Base-by-base conservation (phyloP, 2,888 invertebrate genomes). In the Charanyca ferruginea region DNA sequence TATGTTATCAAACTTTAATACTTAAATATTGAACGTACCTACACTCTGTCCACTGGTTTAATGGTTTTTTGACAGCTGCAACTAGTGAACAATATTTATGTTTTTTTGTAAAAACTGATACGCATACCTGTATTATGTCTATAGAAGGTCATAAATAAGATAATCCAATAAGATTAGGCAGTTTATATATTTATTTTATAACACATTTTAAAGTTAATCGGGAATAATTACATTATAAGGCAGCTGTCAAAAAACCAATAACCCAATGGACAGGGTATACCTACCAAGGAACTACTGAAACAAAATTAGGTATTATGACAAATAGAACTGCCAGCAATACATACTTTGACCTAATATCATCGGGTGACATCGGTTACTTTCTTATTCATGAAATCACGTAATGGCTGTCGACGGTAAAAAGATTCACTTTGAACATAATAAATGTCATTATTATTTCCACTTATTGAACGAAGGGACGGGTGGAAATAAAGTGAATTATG, bases 371-470 rank as follows among this genome's bases (percentile, higher is more conserved):
- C 45, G 44, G 60, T 57, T 69, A 57, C 35, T 60, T 61, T 63
- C 66, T 63, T 66, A 71, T 74, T 74, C 62, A 68, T 54, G 45
- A 60, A 57, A 25, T 54, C 55, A 28, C 16, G 55, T 62, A 53
- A 65, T 28, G n/a, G 51, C 25, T 67, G 62, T 74, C 59, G 18
- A 44, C 54, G 7, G 35, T 54, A 23, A 70, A 53, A 73, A 54
- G 18, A 58, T 58, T 74, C 65, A 74, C 60, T 74, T 65, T 65
- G 28, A 73, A 59, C 49, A 6, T 77, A 64, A 69, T 77, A 67
- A 60, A 73, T 60, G 53, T 45, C 59, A 62, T 65, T 69, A 42
- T 60, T 62, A 65, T 61, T 32, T 18, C 35, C 42, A 53, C 60
- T 58, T 61, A 69, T 61, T 55, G 42, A 61, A 45, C 38, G 42